Evolutionary conservation across 2,888 invertebrate genomes (phyloP).

Genomic region (Cephonodes hylas): DNA sequence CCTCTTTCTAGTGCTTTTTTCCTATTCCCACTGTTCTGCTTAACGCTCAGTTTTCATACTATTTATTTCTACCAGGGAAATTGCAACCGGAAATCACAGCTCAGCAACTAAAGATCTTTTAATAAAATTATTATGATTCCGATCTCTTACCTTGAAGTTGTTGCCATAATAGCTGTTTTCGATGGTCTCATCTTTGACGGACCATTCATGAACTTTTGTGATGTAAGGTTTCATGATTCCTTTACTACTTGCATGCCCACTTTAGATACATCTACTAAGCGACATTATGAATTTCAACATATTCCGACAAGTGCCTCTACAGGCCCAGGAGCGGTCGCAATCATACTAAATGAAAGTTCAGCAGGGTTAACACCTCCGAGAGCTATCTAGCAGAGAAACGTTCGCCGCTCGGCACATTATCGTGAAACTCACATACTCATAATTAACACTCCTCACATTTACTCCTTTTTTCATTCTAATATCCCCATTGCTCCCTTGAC

Average conservation of each 20-base stretch:
- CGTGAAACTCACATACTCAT: slow-evolving; percentile 33
- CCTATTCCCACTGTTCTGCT: background rate
- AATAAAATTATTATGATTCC: background rate
- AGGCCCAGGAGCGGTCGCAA: slow-evolving; percentile 15
- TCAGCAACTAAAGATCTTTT: background rate
- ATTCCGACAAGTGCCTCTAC: background rate
- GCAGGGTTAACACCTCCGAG: slow-evolving; percentile 31
- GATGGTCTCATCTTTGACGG: too few species aligned
- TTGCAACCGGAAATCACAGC: background rate
- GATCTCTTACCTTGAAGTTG: background rate
- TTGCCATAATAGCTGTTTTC: background rate
- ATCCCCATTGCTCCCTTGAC: slow-evolving; percentile 12
- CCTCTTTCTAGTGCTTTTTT: background rate
- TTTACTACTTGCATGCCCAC: too few species aligned
- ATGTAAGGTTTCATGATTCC: too few species aligned
- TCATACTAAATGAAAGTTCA: slow-evolving; percentile 29
- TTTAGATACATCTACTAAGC: background rate
- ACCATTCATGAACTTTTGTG: too few species aligned
- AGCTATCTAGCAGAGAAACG: slow-evolving; percentile 25
- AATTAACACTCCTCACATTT: slow-evolving; percentile 31
- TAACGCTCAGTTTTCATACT: background rate
- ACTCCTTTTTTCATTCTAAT: slow-evolving; percentile 22
- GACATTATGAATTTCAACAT: background rate
- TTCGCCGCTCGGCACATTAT: slow-evolving; percentile 31
- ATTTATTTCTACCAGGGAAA: background rate